Conservation (phyloP, 2,888 invertebrate genomes). For the Pyrochroa serraticornis region DNA sequence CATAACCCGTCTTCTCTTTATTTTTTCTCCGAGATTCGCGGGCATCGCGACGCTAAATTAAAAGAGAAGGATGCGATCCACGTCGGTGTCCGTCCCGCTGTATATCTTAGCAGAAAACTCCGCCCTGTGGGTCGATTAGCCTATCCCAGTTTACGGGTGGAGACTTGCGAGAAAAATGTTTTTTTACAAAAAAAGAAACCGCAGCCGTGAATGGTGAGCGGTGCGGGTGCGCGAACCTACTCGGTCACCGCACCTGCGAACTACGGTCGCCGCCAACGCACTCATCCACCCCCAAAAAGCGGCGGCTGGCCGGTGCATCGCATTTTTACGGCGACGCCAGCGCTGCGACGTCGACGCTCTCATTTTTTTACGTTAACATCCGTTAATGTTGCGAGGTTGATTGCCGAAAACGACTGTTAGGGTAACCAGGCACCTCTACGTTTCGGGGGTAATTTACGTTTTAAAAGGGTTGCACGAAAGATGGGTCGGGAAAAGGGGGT, state of each 20-base stretch:
- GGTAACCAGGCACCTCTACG: not conserved
- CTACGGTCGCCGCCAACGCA: slow-evolving; percentile 40
- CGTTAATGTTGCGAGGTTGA: too few species aligned
- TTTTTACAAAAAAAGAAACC: slow-evolving; percentile 58
- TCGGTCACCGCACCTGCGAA: slow-evolving; percentile 59
- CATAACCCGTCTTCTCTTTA: too few species aligned
- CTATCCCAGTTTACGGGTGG: slow-evolving; percentile 58
- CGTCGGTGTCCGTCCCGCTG: slow-evolving; percentile 19
- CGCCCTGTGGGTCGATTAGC: slow-evolving; percentile 58
- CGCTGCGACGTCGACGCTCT: slow-evolving; percentile 10
- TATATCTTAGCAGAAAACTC: slow-evolving; percentile 48
- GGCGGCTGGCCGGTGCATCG: slow-evolving; percentile 14
- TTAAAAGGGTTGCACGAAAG: slow-evolving; percentile 45
- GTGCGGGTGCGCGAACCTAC: slow-evolving; percentile 55
- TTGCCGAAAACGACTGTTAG: too few species aligned
- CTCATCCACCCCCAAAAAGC: slow-evolving; percentile 35
- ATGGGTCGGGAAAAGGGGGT: slow-evolving; percentile 11
- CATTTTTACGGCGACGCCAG: slow-evolving; percentile 9
- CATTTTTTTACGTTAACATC: too few species aligned
- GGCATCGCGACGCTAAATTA: slow-evolving; percentile 22
- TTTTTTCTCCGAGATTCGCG: slow-evolving; percentile 22
- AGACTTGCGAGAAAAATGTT: slow-evolving; percentile 60
- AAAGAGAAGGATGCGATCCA: slow-evolving; percentile 25
- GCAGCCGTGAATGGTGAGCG: slow-evolving; percentile 55
- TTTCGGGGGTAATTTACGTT: slow-evolving; percentile 33